A percentile compares a stretch with the other conserved stretches of the same genome.
Evolutionary conservation across 2,113 vertebrate genomes (phyloP).

Genomic region (Ceuthmochares aereus): DNA sequence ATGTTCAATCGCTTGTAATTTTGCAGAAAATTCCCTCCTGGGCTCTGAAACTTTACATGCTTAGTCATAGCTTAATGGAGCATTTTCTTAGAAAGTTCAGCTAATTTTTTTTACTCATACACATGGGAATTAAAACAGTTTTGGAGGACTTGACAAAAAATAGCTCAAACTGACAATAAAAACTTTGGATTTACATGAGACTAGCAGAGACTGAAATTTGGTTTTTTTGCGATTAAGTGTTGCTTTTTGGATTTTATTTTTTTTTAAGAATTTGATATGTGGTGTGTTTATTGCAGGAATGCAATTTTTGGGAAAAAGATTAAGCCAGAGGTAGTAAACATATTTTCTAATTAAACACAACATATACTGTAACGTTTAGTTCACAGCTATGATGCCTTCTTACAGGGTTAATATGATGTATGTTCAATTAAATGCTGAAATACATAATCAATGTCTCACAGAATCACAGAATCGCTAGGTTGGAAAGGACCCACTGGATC

Average conservation of each 20-base stretch:
- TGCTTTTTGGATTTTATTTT: no score
- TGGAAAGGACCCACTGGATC: no score
- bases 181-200: not conserved
- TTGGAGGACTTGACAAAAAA: not conserved
- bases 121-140: not conserved
- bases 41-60: constrained; percentile 58
- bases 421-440: not conserved
- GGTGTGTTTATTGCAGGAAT: not conserved
- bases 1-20: constrained; percentile 71
- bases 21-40: constrained; percentile 67
- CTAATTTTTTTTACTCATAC: constrained; percentile 24
- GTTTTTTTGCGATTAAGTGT: not conserved
- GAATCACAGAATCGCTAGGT: no score
- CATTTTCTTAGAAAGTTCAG: constrained; percentile 65
- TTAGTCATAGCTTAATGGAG: constrained; percentile 57
- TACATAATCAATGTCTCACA: not conserved
- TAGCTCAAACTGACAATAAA: not conserved
- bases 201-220: not conserved
- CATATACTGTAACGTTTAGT: not conserved
- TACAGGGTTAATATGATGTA: not conserved
- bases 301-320: not conserved
- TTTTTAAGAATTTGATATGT: not conserved
- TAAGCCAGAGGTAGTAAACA: not conserved
- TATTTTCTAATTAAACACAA: not conserved
- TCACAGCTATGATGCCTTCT: not conserved